phyloP scores from a whole-genome alignment of 2,888 invertebrate species.

The Brachyptera risi region DNA sequence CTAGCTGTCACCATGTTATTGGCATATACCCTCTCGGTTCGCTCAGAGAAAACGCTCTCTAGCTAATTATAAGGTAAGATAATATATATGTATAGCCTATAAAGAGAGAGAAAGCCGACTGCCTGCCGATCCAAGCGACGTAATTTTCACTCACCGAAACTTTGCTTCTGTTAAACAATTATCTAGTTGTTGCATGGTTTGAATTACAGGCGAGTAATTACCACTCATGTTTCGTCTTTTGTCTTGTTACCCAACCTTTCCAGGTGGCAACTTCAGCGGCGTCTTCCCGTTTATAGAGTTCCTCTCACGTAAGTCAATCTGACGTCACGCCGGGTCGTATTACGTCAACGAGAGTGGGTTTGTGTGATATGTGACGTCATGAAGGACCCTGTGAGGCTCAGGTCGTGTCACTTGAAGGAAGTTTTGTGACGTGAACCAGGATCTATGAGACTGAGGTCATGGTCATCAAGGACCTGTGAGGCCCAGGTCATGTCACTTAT shows the following conservation, averaged over 20 bases:
- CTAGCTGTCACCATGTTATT: too few relatives aligned
- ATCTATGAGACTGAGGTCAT: not conserved
- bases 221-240: slow-evolving; percentile 16
- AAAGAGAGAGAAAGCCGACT: too few relatives aligned
- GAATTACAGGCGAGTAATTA: not conserved
- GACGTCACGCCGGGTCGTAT: not conserved
- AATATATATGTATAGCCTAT: too few relatives aligned
- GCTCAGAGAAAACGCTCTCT: too few relatives aligned
- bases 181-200: not conserved
- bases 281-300: slow-evolving; percentile 45
- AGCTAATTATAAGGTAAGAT: too few relatives aligned
- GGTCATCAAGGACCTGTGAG: too few relatives aligned
- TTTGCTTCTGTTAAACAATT: not conserved
- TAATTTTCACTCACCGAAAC: too few relatives aligned
- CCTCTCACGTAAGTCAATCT: slow-evolving; percentile 46
- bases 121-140: too few relatives aligned
- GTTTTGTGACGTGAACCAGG: not conserved
- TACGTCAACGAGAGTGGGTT: not conserved
- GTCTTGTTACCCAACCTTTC: slow-evolving; percentile 29
- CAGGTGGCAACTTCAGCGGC: slow-evolving; percentile 44
- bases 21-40: too few relatives aligned
- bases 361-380: not conserved
- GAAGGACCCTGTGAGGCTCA: not conserved
- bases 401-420: not conserved
- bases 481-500: too few relatives aligned